These are phyloP conservation scores for Percopsis transmontana DNA, from an alignment of 2,113 vertebrate genomes.

Conservation along the genomic window DNA sequence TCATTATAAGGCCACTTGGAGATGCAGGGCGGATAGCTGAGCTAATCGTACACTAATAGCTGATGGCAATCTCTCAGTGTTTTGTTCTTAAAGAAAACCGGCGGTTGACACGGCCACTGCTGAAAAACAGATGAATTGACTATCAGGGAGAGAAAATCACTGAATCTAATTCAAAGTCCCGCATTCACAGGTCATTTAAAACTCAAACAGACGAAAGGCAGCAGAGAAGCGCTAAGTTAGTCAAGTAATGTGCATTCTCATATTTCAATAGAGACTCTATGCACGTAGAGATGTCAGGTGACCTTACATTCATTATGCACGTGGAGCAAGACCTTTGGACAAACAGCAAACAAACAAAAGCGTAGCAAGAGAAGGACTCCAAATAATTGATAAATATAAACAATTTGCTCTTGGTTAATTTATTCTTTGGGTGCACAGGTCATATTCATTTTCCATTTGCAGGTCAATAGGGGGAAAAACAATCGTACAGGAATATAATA, in stretches of 20 bases:
- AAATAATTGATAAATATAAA: neutral
- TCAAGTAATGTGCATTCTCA: constrained; percentile 63
- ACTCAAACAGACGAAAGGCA: constrained; percentile 55
- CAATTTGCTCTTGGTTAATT: neutral
- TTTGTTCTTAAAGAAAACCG: constrained; percentile 40
- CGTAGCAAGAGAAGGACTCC: neutral
- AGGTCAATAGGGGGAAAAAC: neutral
- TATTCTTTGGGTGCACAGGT: constrained; percentile 1
- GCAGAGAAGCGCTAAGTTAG: constrained; percentile 54
- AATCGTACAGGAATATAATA: too few species aligned
- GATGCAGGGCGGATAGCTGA: constrained; percentile 11
- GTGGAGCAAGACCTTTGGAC: constrained; percentile 46
- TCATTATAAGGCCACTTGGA: constrained; percentile 28
- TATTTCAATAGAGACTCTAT: constrained; percentile 43
- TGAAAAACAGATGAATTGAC: constrained; percentile 54
- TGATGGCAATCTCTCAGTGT: constrained; percentile 46
- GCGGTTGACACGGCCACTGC: constrained; percentile 31
- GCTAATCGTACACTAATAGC: constrained; percentile 27
- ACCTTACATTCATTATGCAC: constrained; percentile 52
- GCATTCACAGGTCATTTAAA: constrained; percentile 59
- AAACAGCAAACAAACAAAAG: constrained; percentile 54
- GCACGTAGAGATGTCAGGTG: constrained; percentile 35
- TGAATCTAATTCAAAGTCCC: constrained; percentile 32
- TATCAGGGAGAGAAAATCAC: constrained; percentile 40
- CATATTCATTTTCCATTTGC: constrained; percentile 5